Evolutionary conservation across 2,888 invertebrate species (phyloP).

Genomic region (Yponomeuta evonymella): DNA sequence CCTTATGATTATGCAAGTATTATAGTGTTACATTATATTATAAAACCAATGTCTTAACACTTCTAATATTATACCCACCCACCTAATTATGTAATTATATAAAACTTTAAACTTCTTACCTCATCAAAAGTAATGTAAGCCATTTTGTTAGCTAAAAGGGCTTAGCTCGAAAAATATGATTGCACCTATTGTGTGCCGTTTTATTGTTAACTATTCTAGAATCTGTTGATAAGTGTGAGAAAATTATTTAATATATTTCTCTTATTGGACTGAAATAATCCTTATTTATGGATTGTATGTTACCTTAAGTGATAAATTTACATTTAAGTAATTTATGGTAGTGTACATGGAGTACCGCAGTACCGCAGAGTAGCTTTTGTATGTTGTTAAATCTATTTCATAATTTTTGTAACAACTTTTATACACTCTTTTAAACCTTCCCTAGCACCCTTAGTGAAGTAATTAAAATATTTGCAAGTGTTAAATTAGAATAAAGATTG

Average conservation of each 20-base stretch:
- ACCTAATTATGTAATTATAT: no score
- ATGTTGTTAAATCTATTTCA: constrained; percentile 71
- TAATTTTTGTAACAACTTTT: constrained; percentile 72
- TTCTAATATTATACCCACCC: no score
- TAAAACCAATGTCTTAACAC: no score
- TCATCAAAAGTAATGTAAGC: no score
- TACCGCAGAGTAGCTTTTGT: constrained; percentile 69
- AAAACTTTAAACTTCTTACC: no score
- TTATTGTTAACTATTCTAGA: background rate
- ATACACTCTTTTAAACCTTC: constrained; percentile 75
- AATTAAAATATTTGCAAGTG: constrained; percentile 13
- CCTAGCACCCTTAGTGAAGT: constrained; percentile 63
- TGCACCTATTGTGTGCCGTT: background rate
- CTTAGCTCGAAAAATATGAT: no score
- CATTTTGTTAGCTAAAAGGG: no score
- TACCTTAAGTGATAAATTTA: constrained; percentile 61
- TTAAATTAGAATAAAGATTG: background rate
- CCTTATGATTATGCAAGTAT: no score
- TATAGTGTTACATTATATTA: no score
- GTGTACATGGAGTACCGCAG: constrained; percentile 34
- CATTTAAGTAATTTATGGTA: constrained; percentile 60
- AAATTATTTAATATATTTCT: constrained; percentile 26
- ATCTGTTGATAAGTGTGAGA: background rate
- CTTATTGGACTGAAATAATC: constrained; percentile 49
- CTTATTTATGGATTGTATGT: constrained; percentile 50